Percentiles rank a stretch among this genome's conserved stretches.
phyloP scores from a whole-genome alignment of 2,797 vertebrate species.

The Gallinago stenura region DNA sequence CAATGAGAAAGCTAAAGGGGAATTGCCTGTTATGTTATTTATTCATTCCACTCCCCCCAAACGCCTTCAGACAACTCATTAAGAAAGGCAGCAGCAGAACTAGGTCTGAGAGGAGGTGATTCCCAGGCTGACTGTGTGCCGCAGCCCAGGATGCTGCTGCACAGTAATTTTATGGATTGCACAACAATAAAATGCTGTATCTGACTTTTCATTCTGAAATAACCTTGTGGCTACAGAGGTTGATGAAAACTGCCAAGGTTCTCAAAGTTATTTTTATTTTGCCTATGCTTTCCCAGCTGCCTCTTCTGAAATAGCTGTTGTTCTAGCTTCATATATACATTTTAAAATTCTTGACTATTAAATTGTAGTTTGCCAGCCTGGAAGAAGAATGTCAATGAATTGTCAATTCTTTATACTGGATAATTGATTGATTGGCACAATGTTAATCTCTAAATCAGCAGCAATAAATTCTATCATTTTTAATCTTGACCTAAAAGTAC shows the following conservation, averaged over 20 bases:
- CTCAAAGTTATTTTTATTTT: not conserved
- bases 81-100: not conserved
- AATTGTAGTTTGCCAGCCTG: slow-evolving; percentile 67
- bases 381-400: slow-evolving; percentile 77
- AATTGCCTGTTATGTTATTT: not conserved
- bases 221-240: not conserved
- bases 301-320: not conserved
- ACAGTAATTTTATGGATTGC: not conserved
- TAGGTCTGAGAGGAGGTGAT: not conserved
- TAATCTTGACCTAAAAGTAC: slow-evolving; percentile 76
- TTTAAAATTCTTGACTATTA: slow-evolving; percentile 31
- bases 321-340: not conserved
- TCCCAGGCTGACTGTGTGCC: not conserved
- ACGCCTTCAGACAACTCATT: not conserved
- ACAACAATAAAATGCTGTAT: not conserved
- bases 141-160: not conserved
- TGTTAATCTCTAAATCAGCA: slow-evolving; percentile 79
- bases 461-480: slow-evolving; percentile 76
- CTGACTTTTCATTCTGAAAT: not conserved
- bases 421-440: slow-evolving; percentile 80
- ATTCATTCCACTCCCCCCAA: not conserved
- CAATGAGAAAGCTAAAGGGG: not conserved
- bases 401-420: slow-evolving; percentile 72
- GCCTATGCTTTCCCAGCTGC: not conserved
- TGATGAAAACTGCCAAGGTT: not conserved